Evolutionary conservation across 2,888 invertebrate genomes (phyloP), one percentile per base, ranked within the genome.

Genomic region (Aphidoletes aphidimyza): DNA sequence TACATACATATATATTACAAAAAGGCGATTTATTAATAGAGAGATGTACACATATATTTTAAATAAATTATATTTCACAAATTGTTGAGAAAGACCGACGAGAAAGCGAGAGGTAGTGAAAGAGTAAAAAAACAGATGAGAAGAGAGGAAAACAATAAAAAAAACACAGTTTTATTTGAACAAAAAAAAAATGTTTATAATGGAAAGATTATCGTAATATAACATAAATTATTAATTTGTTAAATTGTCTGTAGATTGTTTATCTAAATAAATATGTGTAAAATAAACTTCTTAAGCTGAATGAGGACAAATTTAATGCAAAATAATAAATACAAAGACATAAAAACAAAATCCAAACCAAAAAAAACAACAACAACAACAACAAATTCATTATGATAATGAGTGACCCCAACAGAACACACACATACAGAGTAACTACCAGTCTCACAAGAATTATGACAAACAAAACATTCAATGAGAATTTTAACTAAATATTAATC

Each of bases 161-260:
- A n/a, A n/a, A n/a, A n/a, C n/a, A n/a, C n/a, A n/a, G 17, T 54
- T 69, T 69, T 69, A 69, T 69, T 69, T 69, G n/a, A n/a, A n/a
- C n/a, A n/a, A n/a, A n/a, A n/a, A n/a, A 26, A 69, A 69, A 69
- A 69, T 69, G 69, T 69, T 84, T 84, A 84, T 84, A 45, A 84
- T 30, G 30, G 17, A 36, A 78, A 22, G 34, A 81, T 39, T 39
- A 39, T 39, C 45, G 34, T 47, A 54, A 54, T 54, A 69, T 69
- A 69, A 69, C n/a, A 69, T 34, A 69, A 59, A 84, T 59, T 69
- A 78, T 42, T 69, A 84, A 78, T 84, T 84, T 84, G 84, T 84
- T 84, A 84, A 84, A 84, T 84, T 84, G 59, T 84, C 69, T 84
- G 69, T 84, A 84, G 84, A 84, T 78, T 69, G 78, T 84, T 78